Conservation (phyloP, 2,888 invertebrate species). For the Myopa tessellatipennis region DNA sequence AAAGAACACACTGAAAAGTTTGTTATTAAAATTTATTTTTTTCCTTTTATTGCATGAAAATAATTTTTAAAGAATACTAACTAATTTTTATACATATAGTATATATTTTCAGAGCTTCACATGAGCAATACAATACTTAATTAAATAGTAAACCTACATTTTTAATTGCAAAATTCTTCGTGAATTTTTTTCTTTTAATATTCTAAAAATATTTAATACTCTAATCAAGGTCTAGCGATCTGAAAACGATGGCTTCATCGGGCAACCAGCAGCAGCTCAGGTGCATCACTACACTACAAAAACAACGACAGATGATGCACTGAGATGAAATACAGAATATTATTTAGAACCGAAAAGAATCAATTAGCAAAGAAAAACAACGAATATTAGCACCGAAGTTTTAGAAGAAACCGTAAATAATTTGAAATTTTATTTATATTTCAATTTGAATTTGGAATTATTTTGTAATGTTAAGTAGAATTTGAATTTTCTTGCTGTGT, state of each 20-base stretch:
- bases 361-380: not conserved
- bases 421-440: not conserved
- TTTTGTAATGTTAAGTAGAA: not conserved
- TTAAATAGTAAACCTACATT: conserved; percentile 7
- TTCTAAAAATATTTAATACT: not conserved
- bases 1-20: not conserved
- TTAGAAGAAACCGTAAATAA: not conserved
- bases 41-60: conserved; percentile 28
- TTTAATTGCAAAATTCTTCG: conserved; percentile 29
- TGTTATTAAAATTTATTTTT: conserved; percentile 36
- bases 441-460: not conserved
- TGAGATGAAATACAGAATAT: too few species aligned
- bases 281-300: not conserved
- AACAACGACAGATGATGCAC: not conserved
- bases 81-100: conserved; percentile 25
- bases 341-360: not conserved
- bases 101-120: conserved; percentile 37
- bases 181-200: not conserved
- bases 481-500: conserved; percentile 5
- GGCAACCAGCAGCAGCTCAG: not conserved
- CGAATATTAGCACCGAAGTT: not conserved
- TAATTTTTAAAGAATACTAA: not conserved
- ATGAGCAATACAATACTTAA: not conserved
- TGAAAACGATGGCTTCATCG: not conserved
- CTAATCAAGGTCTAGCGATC: conserved; percentile 13